These are phyloP conservation scores for Dicerorhinus sumatrensis DNA, from an alignment of 2,113 vertebrate species.

Conservation along the genomic window DNA sequence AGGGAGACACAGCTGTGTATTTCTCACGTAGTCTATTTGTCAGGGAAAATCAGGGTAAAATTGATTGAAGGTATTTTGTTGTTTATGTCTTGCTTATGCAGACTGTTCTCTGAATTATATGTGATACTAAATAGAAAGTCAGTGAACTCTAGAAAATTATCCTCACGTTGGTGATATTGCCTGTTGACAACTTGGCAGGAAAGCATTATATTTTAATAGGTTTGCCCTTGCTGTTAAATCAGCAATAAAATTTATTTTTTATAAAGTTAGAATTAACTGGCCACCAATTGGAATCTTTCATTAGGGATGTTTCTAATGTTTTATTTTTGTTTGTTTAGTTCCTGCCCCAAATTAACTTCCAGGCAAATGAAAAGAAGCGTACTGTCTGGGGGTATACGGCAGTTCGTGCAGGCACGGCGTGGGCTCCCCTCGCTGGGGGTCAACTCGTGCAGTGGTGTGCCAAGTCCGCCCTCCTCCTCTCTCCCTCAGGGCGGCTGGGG, in stretches of 20 bases:
- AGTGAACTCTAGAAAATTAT: not conserved
- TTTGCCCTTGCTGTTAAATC: conserved; percentile 26
- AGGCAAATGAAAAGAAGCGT: not conserved
- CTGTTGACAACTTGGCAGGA: not conserved
- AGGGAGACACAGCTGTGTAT: not conserved
- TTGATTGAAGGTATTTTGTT: not conserved
- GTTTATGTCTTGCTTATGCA: not conserved
- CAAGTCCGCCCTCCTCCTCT: not conserved
- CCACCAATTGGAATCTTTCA: not conserved
- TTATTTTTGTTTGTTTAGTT: not conserved
- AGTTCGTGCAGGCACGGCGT: rapidly evolving
- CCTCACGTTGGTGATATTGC: not conserved
- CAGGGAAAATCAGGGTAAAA: conserved; percentile 3
- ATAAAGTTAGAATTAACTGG: conserved; percentile 7
- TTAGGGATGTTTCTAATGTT: not conserved
- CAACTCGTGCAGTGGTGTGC: not conserved
- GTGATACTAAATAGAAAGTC: not conserved
- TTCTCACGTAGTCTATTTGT: conserved; percentile 22
- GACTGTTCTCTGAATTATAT: not conserved
- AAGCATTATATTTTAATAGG: conserved; percentile 11
- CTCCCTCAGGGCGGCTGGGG: not conserved
- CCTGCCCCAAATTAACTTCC: not conserved
- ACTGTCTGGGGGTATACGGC: not conserved
- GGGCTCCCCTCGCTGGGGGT: not conserved
- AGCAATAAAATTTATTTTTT: conserved; percentile 11